A percentile compares a stretch with the other conserved stretches of the same genome.
Evolutionary conservation across 2,113 vertebrate genomes (phyloP).

Genomic region (Mugil cephalus): DNA sequence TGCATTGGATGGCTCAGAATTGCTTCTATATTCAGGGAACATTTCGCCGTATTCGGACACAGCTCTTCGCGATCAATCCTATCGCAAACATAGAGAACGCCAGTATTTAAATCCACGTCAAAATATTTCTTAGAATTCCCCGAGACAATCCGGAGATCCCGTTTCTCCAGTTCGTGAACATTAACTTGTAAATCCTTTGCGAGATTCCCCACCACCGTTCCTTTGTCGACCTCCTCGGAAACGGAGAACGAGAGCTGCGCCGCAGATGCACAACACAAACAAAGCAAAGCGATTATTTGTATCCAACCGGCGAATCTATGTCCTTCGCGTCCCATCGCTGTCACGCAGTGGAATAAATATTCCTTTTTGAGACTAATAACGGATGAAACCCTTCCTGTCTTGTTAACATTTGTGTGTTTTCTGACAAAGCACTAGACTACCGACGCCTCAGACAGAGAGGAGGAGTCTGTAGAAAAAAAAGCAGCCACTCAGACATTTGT

Average conservation of each 20-base stretch:
- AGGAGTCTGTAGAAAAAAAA: slow-evolving; percentile 37
- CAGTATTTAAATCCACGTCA: slow-evolving; percentile 83
- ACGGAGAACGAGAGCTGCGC: slow-evolving; percentile 77
- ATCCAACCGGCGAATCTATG: slow-evolving; percentile 41
- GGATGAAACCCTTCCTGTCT: background rate
- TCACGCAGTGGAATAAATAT: background rate
- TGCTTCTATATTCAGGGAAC: slow-evolving; percentile 82
- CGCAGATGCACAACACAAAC: slow-evolving; percentile 30
- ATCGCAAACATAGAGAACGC: slow-evolving; percentile 81
- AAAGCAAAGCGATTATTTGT: slow-evolving; percentile 46
- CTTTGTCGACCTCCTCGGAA: slow-evolving; percentile 81
- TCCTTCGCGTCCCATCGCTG: slow-evolving; percentile 51
- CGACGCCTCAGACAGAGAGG: slow-evolving; percentile 29
- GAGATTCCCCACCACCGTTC: slow-evolving; percentile 80
- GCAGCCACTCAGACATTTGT: background rate
- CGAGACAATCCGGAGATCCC: slow-evolving; percentile 71
- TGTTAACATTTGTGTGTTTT: slow-evolving; percentile 7
- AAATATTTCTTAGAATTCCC: slow-evolving; percentile 76
- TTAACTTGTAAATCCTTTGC: slow-evolving; percentile 78
- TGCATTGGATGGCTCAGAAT: slow-evolving; percentile 83
- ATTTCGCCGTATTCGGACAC: slow-evolving; percentile 79
- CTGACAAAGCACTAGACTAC: slow-evolving; percentile 27
- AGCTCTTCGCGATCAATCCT: slow-evolving; percentile 86
- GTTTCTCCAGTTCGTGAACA: slow-evolving; percentile 64
- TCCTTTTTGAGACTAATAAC: background rate